phyloP scores from a whole-genome alignment of 2,113 vertebrate species.

The Ivindomyrus marchei region DNA sequence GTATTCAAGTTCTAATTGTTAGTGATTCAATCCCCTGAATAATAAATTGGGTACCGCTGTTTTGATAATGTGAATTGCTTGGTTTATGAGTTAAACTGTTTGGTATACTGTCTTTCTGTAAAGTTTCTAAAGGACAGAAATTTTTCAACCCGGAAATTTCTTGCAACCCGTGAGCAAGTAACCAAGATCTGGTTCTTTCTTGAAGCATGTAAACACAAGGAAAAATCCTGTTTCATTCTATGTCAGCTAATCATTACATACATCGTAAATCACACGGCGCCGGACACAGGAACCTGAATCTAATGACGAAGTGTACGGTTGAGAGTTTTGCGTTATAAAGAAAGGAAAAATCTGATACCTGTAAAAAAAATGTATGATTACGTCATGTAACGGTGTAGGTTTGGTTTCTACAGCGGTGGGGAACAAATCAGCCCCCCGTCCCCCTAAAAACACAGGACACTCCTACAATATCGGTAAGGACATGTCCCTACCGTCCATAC shows the following conservation, averaged over 20 bases:
- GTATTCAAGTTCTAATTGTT: not conserved
- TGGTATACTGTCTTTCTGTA: not conserved
- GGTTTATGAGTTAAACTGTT: not conserved
- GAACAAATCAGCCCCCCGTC: not conserved
- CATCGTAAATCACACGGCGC: not conserved
- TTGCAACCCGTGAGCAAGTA: not conserved
- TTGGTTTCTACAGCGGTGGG: not conserved
- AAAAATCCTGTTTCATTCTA: not conserved
- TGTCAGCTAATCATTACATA: not conserved
- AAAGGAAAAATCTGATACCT: not conserved
- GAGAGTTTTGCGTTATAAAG: not conserved
- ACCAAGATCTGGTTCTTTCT: not conserved
- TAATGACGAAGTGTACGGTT: not conserved
- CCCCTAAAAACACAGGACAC: too few species aligned
- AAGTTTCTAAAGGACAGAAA: not conserved
- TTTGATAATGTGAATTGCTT: not conserved
- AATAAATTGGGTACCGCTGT: not conserved
- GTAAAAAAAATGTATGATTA: not conserved
- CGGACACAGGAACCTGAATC: not conserved
- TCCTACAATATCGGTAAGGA: too few species aligned
- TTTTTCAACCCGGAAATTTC: not conserved
- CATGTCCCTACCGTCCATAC: too few species aligned
- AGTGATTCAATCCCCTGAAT: not conserved
- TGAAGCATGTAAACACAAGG: not conserved
- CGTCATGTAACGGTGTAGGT: not conserved